Evolutionary conservation across 2,888 invertebrate genomes (phyloP).

Genomic region (Trichopoda pennipes): DNA sequence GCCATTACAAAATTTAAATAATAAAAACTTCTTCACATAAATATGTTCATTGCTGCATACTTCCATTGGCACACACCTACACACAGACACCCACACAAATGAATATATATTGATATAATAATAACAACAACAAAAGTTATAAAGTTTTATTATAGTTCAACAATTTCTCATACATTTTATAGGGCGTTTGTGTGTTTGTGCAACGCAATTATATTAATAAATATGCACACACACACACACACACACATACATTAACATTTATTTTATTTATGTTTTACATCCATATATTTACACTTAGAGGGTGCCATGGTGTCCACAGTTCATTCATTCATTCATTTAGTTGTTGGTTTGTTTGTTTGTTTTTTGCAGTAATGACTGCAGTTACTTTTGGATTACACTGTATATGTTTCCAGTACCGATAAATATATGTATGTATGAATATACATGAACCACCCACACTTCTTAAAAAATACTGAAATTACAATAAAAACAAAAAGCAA

Average conservation of each 20-base stretch:
- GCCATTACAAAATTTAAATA: conserved; percentile 42
- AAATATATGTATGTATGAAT: no score
- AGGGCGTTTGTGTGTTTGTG: background rate
- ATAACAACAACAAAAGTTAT: conserved; percentile 31
- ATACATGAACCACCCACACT: background rate
- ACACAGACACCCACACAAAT: background rate
- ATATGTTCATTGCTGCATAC: background rate
- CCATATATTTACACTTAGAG: background rate
- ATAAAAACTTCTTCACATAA: conserved; percentile 36
- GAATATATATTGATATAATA: conserved; percentile 34
- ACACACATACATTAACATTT: background rate
- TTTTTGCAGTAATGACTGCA: conserved; percentile 8
- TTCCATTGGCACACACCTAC: background rate
- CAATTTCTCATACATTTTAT: background rate
- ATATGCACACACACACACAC: background rate
- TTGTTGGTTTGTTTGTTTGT: background rate
- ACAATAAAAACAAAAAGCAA: background rate
- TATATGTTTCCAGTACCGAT: conserved; percentile 14
- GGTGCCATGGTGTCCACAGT: background rate
- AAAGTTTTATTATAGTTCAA: conserved; percentile 33
- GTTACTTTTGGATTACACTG: background rate
- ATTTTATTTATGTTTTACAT: no score
- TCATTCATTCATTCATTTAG: background rate
- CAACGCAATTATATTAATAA: conserved; percentile 4
- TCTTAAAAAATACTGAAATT: background rate